phyloP scores from a whole-genome alignment of 2,113 vertebrate genomes.

The Datnioides undecimradiatus region DNA sequence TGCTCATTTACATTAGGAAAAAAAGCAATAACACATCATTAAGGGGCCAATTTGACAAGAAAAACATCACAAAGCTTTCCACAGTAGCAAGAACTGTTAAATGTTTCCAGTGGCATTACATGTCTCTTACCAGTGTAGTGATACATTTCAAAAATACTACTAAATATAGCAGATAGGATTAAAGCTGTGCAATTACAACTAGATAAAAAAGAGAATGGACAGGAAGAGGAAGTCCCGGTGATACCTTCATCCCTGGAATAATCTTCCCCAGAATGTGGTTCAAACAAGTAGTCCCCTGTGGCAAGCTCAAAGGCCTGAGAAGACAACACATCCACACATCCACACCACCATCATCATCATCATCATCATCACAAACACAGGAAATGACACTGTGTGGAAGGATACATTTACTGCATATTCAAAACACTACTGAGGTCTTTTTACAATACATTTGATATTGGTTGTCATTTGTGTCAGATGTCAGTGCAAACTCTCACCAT shows the following conservation, averaged over 20 bases:
- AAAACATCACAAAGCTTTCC: constrained; percentile 19
- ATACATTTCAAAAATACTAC: background rate
- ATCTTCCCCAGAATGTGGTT: constrained; percentile 97
- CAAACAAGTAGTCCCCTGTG: constrained; percentile 97
- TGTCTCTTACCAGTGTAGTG: constrained; percentile 2
- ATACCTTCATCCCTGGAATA: constrained; percentile 98
- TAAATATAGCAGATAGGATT: background rate
- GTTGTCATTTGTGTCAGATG: background rate
- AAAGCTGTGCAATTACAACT: background rate
- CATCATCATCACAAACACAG: constrained; percentile 26
- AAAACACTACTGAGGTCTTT: background rate
- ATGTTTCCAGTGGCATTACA: background rate
- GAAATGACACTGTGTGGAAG: constrained; percentile 3
- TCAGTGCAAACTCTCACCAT: constrained; percentile 87
- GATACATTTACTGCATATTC: background rate
- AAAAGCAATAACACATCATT: background rate
- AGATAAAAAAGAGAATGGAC: constrained; percentile 1
- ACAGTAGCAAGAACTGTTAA: constrained; percentile 33
- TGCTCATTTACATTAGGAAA: background rate
- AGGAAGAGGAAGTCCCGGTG: constrained; percentile 23
- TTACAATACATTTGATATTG: background rate
- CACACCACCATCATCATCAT: no score
- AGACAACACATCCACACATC: no score
- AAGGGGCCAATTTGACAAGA: background rate
- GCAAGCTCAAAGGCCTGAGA: constrained; percentile 95